phyloP scores from a whole-genome alignment of 2,797 vertebrate species.

The Lophotriccus pileatus region DNA sequence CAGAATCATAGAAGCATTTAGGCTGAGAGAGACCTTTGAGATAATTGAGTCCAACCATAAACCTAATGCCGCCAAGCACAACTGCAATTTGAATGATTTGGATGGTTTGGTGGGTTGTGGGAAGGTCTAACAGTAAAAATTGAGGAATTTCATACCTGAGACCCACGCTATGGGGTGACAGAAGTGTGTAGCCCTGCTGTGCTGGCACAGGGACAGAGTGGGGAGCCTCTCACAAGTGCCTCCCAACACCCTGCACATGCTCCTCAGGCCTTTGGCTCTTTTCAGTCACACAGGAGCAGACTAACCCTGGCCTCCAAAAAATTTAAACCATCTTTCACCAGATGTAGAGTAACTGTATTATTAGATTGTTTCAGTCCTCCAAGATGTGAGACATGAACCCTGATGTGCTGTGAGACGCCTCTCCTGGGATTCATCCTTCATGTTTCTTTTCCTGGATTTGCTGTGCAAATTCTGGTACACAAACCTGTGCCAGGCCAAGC shows the following conservation, averaged over 20 bases:
- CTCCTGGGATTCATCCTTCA: background rate
- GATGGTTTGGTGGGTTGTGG: background rate
- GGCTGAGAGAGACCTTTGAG: background rate
- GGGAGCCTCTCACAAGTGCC: background rate
- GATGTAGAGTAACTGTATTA: background rate
- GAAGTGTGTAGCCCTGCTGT: rapidly evolving
- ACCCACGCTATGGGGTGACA: rapidly evolving
- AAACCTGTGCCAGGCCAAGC: background rate
- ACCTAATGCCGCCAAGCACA: background rate
- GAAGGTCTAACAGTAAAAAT: background rate
- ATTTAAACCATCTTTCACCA: background rate
- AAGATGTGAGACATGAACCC: background rate
- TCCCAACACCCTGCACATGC: background rate
- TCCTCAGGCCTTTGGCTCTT: background rate
- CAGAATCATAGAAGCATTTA: background rate
- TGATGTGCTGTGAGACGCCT: background rate
- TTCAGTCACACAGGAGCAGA: background rate
- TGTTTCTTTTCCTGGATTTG: background rate
- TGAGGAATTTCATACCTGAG: background rate
- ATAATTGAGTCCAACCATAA: background rate
- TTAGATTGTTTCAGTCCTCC: rapidly evolving
- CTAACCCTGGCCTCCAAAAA: background rate
- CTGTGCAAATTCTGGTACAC: background rate
- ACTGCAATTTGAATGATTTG: background rate
- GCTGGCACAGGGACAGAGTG: rapidly evolving